Base-by-base conservation (phyloP, 2,888 invertebrate genomes). In the Drosophila birchii region DNA sequence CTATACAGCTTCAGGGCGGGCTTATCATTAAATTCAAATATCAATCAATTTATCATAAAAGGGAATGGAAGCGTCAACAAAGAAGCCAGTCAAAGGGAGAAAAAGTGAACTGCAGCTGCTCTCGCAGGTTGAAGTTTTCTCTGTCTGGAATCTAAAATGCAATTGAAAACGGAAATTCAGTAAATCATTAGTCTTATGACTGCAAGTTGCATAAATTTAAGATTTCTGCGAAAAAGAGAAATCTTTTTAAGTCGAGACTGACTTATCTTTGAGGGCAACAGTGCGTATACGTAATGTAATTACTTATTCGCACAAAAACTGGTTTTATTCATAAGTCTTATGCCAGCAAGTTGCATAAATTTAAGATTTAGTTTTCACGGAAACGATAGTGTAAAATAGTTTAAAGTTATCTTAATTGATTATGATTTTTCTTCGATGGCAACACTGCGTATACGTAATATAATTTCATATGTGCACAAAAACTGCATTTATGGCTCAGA, bases 1-100 rank as follows among this genome's bases (percentile, higher is more conserved):
- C 32, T n/a, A 16, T 4, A 7, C 51, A 18, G 53, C 39, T 44
- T 39, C 67, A 38, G 34, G 43, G 18, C n/a, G 43, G 32, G 81
- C 72, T 79, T 85, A 83, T 81, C 87, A 86, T 86, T 88, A 88
- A 86, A 86, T 83, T 87, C 86, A 76, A 85, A 86, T 86, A 86
- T 88, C 88, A 85, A 86, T 86, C 86, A 86, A 86, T 86, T 86
- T 86, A 86, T 86, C 86, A 86, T 86, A 86, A 82, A 75, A 81
- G 53, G 55, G 54, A 68, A 49, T 9, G 51, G 41, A 56, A 60
- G 44, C 61, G 43, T 54, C 61, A 56, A 63, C 54, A 34, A 58
- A 63, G 62, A 61, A 44, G 51, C 18, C 47, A 59, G 44, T 47
- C 57, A 44, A 41, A 41, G 23, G 26, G 39, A 20, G 34, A 49